phyloP scores from a whole-genome alignment of 2,888 invertebrate genomes.

The Sarcophaga carnaria region DNA sequence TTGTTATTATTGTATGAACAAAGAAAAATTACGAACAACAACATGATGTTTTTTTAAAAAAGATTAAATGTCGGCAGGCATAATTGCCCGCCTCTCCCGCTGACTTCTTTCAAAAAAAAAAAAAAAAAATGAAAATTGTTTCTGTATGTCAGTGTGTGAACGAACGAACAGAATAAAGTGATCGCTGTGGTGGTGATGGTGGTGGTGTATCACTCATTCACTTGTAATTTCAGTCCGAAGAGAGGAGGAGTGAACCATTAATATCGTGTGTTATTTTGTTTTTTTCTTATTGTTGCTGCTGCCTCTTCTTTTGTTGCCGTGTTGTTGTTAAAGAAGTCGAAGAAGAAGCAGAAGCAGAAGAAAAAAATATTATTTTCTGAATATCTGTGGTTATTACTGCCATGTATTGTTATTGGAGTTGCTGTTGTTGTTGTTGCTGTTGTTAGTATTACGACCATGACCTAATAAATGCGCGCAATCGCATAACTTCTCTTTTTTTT shows the following conservation, averaged over 20 bases:
- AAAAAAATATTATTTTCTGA: constrained; percentile 43
- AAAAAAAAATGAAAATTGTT: neutral
- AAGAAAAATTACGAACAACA: no score
- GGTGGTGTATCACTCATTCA: neutral
- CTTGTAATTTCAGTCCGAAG: neutral
- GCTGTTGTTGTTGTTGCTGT: constrained; percentile 13
- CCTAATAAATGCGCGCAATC: constrained; percentile 71
- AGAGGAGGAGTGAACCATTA: neutral
- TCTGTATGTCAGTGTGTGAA: neutral
- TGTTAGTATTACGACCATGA: constrained; percentile 70
- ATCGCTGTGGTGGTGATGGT: no score
- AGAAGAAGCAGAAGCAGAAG: no score
- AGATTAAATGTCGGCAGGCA: neutral
- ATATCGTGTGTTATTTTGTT: neutral
- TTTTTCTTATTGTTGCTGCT: neutral
- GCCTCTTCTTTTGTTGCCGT: no score
- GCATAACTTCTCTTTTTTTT: constrained; percentile 62
- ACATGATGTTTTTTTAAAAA: neutral
- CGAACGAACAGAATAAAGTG: no score
- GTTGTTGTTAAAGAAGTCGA: neutral
- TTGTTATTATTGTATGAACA: no score
- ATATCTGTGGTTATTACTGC: constrained; percentile 18
- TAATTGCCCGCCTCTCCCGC: neutral
- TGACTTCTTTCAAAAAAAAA: neutral
- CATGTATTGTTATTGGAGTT: constrained; percentile 9